These are phyloP conservation scores for Xestoiulus laeticollis DNA, from an alignment of 2,888 invertebrate species.

Conservation along the genomic window DNA sequence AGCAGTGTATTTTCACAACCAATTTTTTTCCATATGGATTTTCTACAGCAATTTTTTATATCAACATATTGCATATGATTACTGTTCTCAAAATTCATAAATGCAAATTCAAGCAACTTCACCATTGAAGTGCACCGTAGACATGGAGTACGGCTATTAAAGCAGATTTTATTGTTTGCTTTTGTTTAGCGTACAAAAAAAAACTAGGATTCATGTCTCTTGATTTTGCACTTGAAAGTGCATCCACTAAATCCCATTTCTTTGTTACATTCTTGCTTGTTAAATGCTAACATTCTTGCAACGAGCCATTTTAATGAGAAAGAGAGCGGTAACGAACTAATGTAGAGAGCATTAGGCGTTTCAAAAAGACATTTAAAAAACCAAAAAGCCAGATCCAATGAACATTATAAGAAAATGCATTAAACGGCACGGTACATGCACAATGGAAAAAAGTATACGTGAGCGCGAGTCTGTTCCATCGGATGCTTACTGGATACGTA, in stretches of 20 bases:
- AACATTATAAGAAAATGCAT: constrained; percentile 25
- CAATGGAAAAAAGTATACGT: not conserved
- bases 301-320: not conserved
- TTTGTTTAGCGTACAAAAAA: no score
- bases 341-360: not conserved
- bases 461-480: not conserved
- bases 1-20: no score
- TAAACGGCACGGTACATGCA: constrained; percentile 38
- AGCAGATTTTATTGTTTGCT: no score
- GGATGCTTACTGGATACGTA: not conserved
- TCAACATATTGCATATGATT: no score
- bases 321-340: not conserved
- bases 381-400: constrained; percentile 10
- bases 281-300: not conserved
- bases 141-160: no score
- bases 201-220: no score
- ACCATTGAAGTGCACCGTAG: no score
- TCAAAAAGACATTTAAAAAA: not conserved
- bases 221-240: not conserved
- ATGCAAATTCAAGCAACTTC: no score
- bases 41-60: no score
- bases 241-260: not conserved
- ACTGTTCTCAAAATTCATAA: no score
- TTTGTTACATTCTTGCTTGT: not conserved
- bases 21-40: no score